Base-by-base conservation (phyloP, 2,888 invertebrate genomes). In the Aromia moschata region DNA sequence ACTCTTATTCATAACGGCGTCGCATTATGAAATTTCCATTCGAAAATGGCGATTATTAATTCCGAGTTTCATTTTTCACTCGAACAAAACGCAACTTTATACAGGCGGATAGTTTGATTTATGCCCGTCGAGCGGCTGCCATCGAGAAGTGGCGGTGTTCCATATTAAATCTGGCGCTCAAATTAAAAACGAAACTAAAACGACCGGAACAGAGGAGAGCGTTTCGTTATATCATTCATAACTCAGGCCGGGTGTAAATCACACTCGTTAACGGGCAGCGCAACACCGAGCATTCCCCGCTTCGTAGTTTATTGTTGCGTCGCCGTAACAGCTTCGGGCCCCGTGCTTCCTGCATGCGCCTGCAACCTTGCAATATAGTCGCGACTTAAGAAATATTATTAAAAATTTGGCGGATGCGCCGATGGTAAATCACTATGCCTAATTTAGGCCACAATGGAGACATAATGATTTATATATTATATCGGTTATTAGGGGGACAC, bases 331-430 rank as follows among this genome's bases (percentile, higher is more conserved):
- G 17, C n/a, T n/a, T n/a, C n/a, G 40, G 17, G n/a, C 40, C 40
- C 18, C 18, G 40, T 55, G 25, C 37, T 46, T 25, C 16, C 20
- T 45, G 20, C 38, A 46, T 38, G 45, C n/a, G n/a, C 37, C 47
- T 40, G 56, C 41, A 56, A 38, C 49, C 41, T 18, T 41, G 9
- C 49, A 12, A 40, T 31, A 49, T 56, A 38, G 16, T 10, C n/a
- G 17, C 16, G 9, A 30, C n/a, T n/a, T n/a, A n/a, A n/a, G n/a
- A n/a, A n/a, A n/a, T n/a, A n/a, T n/a, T n/a, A n/a, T n/a, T n/a
- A n/a, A n/a, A n/a, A n/a, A n/a, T n/a, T n/a, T n/a, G n/a, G n/a
- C n/a, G n/a, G n/a, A n/a, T n/a, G n/a, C n/a, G n/a, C n/a, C n/a
- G n/a, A n/a, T n/a, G n/a, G n/a, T n/a, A n/a, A n/a, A n/a, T n/a